Conservation (phyloP, 2,797 vertebrate species). For the Macroramphosus scolopax region DNA sequence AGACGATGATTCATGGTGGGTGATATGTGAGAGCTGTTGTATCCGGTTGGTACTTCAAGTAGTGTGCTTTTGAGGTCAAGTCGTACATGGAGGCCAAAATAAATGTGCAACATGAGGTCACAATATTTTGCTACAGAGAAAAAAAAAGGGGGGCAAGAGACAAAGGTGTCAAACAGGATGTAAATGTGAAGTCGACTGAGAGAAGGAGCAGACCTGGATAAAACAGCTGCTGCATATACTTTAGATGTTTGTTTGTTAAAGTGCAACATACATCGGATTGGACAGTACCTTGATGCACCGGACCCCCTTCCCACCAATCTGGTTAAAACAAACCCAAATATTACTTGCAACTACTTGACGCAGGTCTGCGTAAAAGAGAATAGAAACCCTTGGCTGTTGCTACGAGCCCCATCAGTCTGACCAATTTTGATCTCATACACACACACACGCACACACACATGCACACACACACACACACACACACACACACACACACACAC, state of each 20-base stretch:
- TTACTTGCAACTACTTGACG: conserved; percentile 52
- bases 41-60: conserved; percentile 67
- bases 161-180: conserved; percentile 46
- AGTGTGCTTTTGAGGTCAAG: conserved; percentile 65
- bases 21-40: conserved; percentile 50
- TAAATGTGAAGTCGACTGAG: conserved; percentile 30
- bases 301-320: too few species aligned
- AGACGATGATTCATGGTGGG: conserved; percentile 71
- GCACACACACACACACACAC: conserved; percentile 4
- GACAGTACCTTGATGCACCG: too few species aligned
- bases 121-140: conserved; percentile 67
- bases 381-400: conserved; percentile 58
- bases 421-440: conserved; percentile 39
- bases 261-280: too few species aligned
- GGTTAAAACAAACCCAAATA: conserved; percentile 15
- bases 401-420: conserved; percentile 44
- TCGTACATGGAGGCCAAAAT: conserved; percentile 63
- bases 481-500: conserved; percentile 38
- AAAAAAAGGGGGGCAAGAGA: conserved; percentile 43
- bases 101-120: conserved; percentile 63
- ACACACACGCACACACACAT: too few species aligned
- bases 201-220: conserved; percentile 53
- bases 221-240: conserved; percentile 53
- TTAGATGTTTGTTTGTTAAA: background rate
- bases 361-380: conserved; percentile 42